A percentile compares a stretch with the other conserved stretches of the same genome.
Evolutionary conservation across 2,797 vertebrate species (phyloP).

Genomic region (Buceros bicornis): DNA sequence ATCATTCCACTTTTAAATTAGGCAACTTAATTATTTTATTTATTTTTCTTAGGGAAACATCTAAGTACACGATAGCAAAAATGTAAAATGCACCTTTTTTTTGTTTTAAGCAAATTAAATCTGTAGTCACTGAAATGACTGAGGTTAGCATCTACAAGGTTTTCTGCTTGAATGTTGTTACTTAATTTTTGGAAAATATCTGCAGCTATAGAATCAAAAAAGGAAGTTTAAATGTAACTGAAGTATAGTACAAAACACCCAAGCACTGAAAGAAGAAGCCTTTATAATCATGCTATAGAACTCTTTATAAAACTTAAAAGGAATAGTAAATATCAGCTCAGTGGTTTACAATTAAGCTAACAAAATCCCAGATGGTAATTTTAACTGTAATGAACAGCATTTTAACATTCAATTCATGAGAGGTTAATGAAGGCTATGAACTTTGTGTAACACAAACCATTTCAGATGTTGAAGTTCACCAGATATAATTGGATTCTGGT

Average conservation of each 20-base stretch:
- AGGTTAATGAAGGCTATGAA: constrained; percentile 84
- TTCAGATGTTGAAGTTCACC: constrained; percentile 85
- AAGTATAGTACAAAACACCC: constrained; percentile 75
- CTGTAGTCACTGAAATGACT: constrained; percentile 15
- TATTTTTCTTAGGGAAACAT: constrained; percentile 3
- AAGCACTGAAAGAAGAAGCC: constrained; percentile 75
- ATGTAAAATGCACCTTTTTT: not conserved
- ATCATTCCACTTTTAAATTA: constrained; percentile 53
- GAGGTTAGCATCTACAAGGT: constrained; percentile 8
- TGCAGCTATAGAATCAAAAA: constrained; percentile 49
- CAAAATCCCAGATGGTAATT: constrained; percentile 80
- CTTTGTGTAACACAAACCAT: constrained; percentile 79
- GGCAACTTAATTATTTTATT: not conserved
- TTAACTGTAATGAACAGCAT: constrained; percentile 79
- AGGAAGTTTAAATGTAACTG: constrained; percentile 58
- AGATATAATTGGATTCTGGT: constrained; percentile 91
- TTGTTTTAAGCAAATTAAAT: constrained; percentile 5
- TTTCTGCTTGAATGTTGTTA: constrained; percentile 32
- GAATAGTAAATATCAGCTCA: constrained; percentile 80
- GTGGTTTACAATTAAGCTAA: constrained; percentile 83
- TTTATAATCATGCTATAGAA: constrained; percentile 75
- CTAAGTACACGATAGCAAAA: constrained; percentile 21
- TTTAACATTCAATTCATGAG: constrained; percentile 80
- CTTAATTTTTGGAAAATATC: constrained; percentile 59
- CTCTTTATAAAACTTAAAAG: constrained; percentile 80